Evolutionary conservation across 2,888 invertebrate genomes (phyloP), one percentile per base, ranked within the genome.

Genomic region (Mystacides longicornis): DNA sequence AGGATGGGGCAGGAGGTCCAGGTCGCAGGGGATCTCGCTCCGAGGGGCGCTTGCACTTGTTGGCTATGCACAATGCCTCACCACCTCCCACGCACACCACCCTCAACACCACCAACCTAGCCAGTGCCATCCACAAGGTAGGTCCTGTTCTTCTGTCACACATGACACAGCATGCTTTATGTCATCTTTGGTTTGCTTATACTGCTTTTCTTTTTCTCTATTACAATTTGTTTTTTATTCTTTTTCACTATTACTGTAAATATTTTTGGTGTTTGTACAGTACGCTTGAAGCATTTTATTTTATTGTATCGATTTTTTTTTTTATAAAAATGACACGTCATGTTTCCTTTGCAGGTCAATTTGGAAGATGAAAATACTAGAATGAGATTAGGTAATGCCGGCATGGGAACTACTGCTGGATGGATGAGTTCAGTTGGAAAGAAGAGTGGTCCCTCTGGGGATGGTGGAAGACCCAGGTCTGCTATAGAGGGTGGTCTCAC

Each of bases 11-110:
- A 60, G 70, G 78, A 43, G 67, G 80, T 61, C 68, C 82, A 53
- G 81, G 82, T 62, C 73, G 85, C 11, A 81, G 89, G 19, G 89
- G 89, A 53, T 88, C 89, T 45, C 81, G 89, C 61, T 89, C 89
- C 3, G 90, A 90, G 71, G 89, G 89, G 2, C 83, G 88, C 54
- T 72, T 90, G 60, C 89, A 88, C 64, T 71, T 82, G 19, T 31
- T 49, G 63, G 72, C 83, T 9, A 71, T 86, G 49, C 85, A 86
- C 62, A 56, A 56, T 27, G 47, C 47, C 20, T 46, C 54, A 5
- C 7, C 37, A 37, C 37, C 37, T 14, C 14, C 37, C 14, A 3
- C 37, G 3, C 4, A 37, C 37, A 37, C 37, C 3, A 3, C 4
- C 7, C 37, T n/a, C 14, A 37, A 37, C 37, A 37, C 37, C 3